Evolutionary conservation across 2,113 vertebrate species (phyloP).

Genomic region (Junco hyemalis): DNA sequence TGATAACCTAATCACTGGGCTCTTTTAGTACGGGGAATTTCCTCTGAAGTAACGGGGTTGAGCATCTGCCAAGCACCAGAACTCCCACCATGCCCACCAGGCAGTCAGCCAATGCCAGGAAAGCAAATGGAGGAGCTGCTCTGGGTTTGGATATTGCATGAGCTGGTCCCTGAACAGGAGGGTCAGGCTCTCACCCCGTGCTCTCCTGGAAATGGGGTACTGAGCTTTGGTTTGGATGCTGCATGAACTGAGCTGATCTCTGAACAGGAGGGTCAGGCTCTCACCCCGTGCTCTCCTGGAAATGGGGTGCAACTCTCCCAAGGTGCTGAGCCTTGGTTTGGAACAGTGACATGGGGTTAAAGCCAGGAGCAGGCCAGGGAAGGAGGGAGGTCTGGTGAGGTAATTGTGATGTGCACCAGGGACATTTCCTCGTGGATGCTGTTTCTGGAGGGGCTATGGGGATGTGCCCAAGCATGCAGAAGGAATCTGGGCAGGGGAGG

Average conservation of each 20-base stretch:
- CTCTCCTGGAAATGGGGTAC: accelerated
- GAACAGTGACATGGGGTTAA: accelerated
- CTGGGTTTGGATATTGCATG: not conserved
- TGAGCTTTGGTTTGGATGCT: too few relatives aligned
- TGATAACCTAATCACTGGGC: constrained; percentile 40
- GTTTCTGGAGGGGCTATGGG: not conserved
- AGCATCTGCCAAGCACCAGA: constrained; percentile 9
- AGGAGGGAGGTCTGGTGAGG: not conserved
- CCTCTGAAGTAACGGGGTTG: constrained; percentile 28
- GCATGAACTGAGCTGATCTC: too few relatives aligned
- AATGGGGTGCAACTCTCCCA: too few relatives aligned
- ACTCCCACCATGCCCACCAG: not conserved
- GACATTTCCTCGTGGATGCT: accelerated
- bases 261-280: too few relatives aligned
- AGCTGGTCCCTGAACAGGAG: not conserved
- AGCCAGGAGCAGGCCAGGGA: not conserved
- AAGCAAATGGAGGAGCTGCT: not conserved
- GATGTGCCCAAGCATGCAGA: not conserved
- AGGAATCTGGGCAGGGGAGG: not conserved
- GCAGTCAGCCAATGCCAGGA: not conserved
- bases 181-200: accelerated
- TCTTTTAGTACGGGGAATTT: constrained; percentile 21
- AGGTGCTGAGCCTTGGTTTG: not conserved
- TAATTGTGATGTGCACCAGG: not conserved
- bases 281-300: too few relatives aligned